Evolutionary conservation across 2,113 vertebrate genomes (phyloP).

Genomic region (Mionectes macconnelli): DNA sequence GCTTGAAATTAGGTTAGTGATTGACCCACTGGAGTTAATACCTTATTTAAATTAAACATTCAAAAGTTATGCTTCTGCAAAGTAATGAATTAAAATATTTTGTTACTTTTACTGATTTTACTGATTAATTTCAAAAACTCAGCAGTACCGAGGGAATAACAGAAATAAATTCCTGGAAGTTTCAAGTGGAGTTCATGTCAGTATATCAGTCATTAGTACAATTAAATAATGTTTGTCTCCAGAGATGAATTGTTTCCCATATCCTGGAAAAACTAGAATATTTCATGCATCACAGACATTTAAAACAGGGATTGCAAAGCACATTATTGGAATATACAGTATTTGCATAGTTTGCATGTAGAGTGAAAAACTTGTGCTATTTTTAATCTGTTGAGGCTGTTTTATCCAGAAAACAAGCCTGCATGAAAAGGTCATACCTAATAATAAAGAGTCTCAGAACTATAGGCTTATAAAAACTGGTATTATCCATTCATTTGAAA

Average conservation of each 20-base stretch:
- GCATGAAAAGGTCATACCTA: neutral
- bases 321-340: neutral
- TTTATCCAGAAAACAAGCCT: neutral
- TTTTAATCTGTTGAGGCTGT: neutral
- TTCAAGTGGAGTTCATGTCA: neutral
- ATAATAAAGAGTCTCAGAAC: neutral
- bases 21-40: neutral
- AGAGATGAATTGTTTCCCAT: neutral
- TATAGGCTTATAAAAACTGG: neutral
- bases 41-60: neutral
- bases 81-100: neutral
- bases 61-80: neutral
- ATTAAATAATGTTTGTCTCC: slow-evolving; percentile 4
- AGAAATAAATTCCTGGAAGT: neutral
- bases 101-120: neutral
- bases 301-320: slow-evolving; percentile 9
- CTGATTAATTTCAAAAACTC: neutral
- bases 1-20: neutral
- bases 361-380: neutral
- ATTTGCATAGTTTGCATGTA: neutral
- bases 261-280: neutral
- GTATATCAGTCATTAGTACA: neutral
- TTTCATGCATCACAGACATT: neutral
- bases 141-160: neutral
- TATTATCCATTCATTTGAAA: neutral